phyloP scores from a whole-genome alignment of 37 sponge, comb jelly and placozoan genomes.

The Amphimedon queenslandica region DNA sequence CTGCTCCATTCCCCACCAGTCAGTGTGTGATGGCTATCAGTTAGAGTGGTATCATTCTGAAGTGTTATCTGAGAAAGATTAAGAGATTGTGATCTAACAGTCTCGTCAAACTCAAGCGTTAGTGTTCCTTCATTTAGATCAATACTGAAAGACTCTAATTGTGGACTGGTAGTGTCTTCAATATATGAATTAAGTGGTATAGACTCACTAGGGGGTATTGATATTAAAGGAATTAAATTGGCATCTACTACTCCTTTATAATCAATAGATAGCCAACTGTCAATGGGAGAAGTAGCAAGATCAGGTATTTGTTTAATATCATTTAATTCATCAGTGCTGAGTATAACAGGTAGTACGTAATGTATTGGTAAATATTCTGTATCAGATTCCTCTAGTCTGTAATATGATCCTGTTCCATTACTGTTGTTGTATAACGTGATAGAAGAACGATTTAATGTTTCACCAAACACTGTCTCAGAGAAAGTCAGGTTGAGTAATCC shows the following conservation, averaged over 20 bases:
- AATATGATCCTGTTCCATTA: slow-evolving; percentile 6
- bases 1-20: slow-evolving; percentile 41
- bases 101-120: slow-evolving; percentile 74
- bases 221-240: slow-evolving; percentile 24
- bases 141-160: slow-evolving; percentile 49
- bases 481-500: slow-evolving; percentile 67
- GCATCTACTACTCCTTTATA: slow-evolving; percentile 47
- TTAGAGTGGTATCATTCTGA: slow-evolving; percentile 16
- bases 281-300: slow-evolving; percentile 47
- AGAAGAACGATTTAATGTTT: slow-evolving; percentile 10
- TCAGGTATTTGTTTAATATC: slow-evolving; percentile 65
- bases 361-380: slow-evolving; percentile 5
- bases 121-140: slow-evolving; percentile 59
- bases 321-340: slow-evolving; percentile 60
- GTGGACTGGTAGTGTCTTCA: slow-evolving; percentile 61
- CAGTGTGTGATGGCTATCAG: slow-evolving; percentile 36
- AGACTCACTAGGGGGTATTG: slow-evolving; percentile 24
- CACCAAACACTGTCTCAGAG: slow-evolving; percentile 74
- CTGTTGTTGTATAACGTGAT: slow-evolving; percentile 54
- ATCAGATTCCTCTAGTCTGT: slow-evolving; percentile 8
- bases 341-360: slow-evolving; percentile 21
- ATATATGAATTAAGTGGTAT: slow-evolving; percentile 21
- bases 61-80: slow-evolving; percentile 61
- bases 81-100: slow-evolving; percentile 54
- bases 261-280: slow-evolving; percentile 69